Conservation (phyloP, 2,113 vertebrate genomes). For the Nothoprocta pentlandii region DNA sequence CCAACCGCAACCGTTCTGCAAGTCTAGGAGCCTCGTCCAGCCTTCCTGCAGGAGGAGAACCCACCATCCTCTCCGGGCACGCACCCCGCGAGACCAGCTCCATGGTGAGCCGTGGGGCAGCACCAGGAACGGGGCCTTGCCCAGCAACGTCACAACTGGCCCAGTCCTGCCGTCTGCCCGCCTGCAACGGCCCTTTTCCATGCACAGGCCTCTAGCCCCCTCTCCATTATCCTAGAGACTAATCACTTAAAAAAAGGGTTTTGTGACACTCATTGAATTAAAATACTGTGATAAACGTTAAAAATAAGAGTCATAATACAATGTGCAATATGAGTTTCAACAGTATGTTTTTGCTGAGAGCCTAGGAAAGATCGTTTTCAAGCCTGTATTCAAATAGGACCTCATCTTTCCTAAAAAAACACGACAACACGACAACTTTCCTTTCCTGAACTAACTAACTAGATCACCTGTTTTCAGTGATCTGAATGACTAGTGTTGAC, state of each 20-base stretch:
- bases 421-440: background rate
- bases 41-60: background rate
- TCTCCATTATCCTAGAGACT: no score
- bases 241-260: background rate
- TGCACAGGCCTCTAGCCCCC: background rate
- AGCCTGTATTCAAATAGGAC: background rate
- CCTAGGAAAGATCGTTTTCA: background rate
- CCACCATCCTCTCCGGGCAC: fast-evolving
- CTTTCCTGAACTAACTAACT: background rate
- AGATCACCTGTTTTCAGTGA: background rate
- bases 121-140: fast-evolving
- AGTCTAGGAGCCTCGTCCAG: background rate
- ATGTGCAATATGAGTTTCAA: background rate
- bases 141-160: background rate
- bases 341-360: background rate
- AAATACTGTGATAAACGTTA: background rate
- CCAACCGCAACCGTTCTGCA: background rate
- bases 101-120: background rate
- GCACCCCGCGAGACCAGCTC: fast-evolving
- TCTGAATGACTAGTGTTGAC: conserved; percentile 8
- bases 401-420: background rate
- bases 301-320: background rate
- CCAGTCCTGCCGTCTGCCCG: fast-evolving
- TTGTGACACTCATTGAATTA: background rate
- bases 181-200: background rate